These are phyloP conservation scores for Tenthredo mesomela DNA, from an alignment of 2,888 invertebrate genomes.

Conservation along the genomic window DNA sequence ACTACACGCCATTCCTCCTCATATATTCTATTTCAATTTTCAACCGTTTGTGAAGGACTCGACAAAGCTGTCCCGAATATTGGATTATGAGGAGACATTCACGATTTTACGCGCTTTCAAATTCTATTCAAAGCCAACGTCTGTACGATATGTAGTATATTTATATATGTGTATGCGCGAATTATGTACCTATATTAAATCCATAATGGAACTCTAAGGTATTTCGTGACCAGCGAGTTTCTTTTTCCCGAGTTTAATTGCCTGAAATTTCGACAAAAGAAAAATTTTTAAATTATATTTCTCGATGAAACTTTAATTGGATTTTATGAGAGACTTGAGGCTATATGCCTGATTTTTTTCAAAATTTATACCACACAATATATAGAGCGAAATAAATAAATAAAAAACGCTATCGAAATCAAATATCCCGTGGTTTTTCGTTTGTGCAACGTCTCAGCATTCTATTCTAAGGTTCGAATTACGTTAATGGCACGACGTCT, in stretches of 20 bases:
- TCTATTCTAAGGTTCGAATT: not conserved
- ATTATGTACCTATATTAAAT: not conserved
- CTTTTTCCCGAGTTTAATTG: not conserved
- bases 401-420: not conserved
- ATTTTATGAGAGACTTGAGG: not conserved
- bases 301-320: not conserved
- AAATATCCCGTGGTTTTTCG: not conserved
- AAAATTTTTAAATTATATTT: not conserved
- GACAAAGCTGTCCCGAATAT: conserved; percentile 55
- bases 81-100: conserved; percentile 53
- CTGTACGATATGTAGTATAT: not conserved
- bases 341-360: not conserved
- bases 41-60: conserved; percentile 52
- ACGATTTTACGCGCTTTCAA: conserved; percentile 49
- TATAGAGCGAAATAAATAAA: not conserved
- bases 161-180: not conserved
- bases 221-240: not conserved
- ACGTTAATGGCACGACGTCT: not conserved
- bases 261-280: not conserved
- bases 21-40: conserved; percentile 62
- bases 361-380: not conserved
- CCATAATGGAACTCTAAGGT: not conserved
- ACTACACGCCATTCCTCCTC: conserved; percentile 45
- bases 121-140: not conserved
- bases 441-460: not conserved